Evolutionary conservation across 2,888 invertebrate species (phyloP).

Genomic region (Clostera curtula): DNA sequence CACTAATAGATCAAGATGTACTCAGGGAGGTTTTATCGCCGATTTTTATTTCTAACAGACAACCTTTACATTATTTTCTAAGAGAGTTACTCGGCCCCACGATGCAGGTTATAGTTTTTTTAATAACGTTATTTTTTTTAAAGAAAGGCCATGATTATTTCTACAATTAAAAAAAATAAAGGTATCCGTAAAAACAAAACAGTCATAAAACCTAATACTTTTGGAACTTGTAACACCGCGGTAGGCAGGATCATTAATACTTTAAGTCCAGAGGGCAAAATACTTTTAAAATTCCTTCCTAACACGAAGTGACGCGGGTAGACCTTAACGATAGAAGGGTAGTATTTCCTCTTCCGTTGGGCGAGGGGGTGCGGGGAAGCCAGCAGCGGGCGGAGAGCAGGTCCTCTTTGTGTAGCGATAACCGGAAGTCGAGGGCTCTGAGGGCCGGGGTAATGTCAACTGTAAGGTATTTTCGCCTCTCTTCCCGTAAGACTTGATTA

Average conservation of each 20-base stretch:
- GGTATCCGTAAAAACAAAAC: neutral
- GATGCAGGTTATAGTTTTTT: no score
- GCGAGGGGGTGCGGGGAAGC: conserved; percentile 24
- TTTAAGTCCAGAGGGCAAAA: conserved; percentile 45
- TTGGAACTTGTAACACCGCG: conserved; percentile 13
- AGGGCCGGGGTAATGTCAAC: conserved; percentile 71
- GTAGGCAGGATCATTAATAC: conserved; percentile 28
- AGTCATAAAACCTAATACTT: conserved; percentile 8
- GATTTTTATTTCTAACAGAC: no score
- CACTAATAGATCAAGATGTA: no score
- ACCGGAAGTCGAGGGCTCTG: conserved; percentile 70
- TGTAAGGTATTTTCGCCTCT: conserved; percentile 66
- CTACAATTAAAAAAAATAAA: neutral
- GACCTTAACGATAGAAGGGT: conserved; percentile 72
- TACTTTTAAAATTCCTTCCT: conserved; percentile 46
- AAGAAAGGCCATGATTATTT: neutral
- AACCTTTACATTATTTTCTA: no score
- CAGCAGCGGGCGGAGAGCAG: conserved; percentile 37
- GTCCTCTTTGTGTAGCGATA: conserved; percentile 68
- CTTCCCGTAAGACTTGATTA: conserved; percentile 56
- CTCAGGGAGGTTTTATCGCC: no score
- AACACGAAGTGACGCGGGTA: conserved; percentile 56
- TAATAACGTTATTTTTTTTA: no score
- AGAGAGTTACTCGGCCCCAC: no score
- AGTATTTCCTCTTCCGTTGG: conserved; percentile 67